phyloP scores from a whole-genome alignment of 2,797 vertebrate genomes.

The Eidolon dupreanum region DNA sequence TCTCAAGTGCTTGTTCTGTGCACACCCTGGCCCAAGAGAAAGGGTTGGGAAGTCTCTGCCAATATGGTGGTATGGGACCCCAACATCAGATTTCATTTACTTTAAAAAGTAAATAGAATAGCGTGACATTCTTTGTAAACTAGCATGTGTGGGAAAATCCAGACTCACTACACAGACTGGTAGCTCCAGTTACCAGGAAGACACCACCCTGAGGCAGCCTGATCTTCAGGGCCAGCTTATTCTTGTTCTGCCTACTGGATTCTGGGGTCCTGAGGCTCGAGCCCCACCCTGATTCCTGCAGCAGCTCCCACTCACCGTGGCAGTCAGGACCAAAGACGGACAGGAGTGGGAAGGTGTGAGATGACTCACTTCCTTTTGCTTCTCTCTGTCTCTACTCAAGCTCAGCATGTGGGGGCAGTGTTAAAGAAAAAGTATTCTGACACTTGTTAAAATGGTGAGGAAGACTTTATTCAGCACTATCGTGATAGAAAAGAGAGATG shows the following conservation, averaged over 20 bases:
- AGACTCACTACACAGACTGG: not conserved
- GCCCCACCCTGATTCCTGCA: not conserved
- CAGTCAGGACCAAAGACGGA: not conserved
- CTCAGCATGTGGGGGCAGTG: not conserved
- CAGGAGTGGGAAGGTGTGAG: not conserved
- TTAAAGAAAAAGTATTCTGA: not conserved
- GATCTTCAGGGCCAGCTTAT: not conserved
- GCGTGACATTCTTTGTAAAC: not conserved
- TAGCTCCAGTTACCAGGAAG: not conserved
- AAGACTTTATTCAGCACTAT: not conserved
- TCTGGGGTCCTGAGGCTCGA: not conserved
- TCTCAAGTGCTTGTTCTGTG: not conserved
- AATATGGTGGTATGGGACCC: not conserved
- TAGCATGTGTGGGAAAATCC: not conserved
- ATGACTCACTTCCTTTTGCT: slow-evolving; percentile 1
- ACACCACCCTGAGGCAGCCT: not conserved
- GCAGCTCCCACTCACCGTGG: not conserved
- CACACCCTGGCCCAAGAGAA: not conserved
- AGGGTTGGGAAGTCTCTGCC: not conserved
- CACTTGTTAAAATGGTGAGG: not conserved
- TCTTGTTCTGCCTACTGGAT: not conserved
- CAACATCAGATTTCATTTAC: not conserved
- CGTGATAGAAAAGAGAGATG: rapidly evolving
- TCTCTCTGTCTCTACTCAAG: not conserved
- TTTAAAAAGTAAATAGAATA: not conserved